phyloP scores from a whole-genome alignment of 1,140 invertebrate genomes.

The Drosophila repleta region DNA sequence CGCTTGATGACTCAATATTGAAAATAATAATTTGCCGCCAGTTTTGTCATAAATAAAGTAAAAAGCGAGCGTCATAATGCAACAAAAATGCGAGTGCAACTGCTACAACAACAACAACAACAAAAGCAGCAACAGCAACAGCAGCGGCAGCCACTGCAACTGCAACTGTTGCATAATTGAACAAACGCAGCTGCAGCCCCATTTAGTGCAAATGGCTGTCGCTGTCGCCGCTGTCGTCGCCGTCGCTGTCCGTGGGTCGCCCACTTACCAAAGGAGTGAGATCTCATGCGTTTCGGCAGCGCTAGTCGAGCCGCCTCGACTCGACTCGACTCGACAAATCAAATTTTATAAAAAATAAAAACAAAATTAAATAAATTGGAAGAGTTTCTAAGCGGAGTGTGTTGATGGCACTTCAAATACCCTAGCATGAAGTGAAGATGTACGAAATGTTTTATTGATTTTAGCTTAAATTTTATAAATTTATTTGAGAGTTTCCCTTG shows the following conservation, averaged over 20 bases:
- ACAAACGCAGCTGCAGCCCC: slow-evolving; percentile 47
- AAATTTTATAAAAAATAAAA: slow-evolving; percentile 38
- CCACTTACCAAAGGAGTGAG: slow-evolving; percentile 53
- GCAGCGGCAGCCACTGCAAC: slow-evolving; percentile 19
- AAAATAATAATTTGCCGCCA: slow-evolving; percentile 74
- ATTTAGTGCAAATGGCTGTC: slow-evolving; percentile 36
- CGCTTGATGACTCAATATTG: slow-evolving; percentile 67
- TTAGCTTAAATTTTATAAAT: too few species aligned
- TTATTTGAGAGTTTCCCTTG: too few species aligned
- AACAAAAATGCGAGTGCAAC: slow-evolving; percentile 35
- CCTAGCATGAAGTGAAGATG: not conserved
- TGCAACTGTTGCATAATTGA: too few species aligned
- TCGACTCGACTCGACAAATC: slow-evolving; percentile 43
- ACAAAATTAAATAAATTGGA: not conserved
- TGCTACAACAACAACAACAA: slow-evolving; percentile 20
- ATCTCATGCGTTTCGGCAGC: slow-evolving; percentile 33
- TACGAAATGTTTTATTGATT: too few species aligned
- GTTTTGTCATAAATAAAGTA: slow-evolving; percentile 71
- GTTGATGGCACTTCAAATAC: not conserved
- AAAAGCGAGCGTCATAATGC: slow-evolving; percentile 34
- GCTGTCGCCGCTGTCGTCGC: slow-evolving; percentile 34
- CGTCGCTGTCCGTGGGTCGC: slow-evolving; percentile 44
- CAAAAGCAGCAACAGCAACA: slow-evolving; percentile 39
- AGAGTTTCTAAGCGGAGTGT: not conserved
- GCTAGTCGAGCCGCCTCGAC: slow-evolving; percentile 24